Base-by-base conservation (phyloP, 1,140 invertebrate species). In the Probaryconus sp. region DNA sequence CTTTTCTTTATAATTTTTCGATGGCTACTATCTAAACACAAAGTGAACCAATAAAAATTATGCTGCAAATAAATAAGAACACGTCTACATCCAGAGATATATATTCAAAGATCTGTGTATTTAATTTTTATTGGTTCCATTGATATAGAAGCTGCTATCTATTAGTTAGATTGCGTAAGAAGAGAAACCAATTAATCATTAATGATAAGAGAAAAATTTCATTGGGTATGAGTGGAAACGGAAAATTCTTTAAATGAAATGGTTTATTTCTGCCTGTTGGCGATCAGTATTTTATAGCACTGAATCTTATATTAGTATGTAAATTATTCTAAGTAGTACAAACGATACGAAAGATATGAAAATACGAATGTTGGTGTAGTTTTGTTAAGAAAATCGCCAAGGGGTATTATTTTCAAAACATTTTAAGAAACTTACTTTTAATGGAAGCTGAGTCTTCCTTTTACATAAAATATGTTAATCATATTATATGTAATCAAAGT, bases 241-340 rank as follows among this genome's bases (percentile, higher is more conserved):
- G 43, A 71, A 56, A 58, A 56, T 71, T 56, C 24, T 71, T 64
- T 58, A 43, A 64, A 48, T 71, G 26, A 40, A 26, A 55, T 48
- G 48, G 48, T 51, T 64, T 55, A 71, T 42, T 43, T 5, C 20
- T 64, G 30, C 30, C 58, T 55, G 5, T 18, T 53, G 65, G 56
- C 68, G 50, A 16, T 56, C 42, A 42, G 30, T 63, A 50, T 55
- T 50, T 63, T 60, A 71, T 71, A 63, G 63, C 63, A 71, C 56
- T 50, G 43, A n/a, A 70, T 60, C 55, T 60, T 55, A 33, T 56
- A 53, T 70, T 70, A 61, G 56, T 60, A 70, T 69, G 65, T 55
- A 69, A 69, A 69, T 69, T 53, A 48, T 69, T 58, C 18, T 30
- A 58, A 38, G 11, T 16, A 11, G 13, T 16, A 24, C 21, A 9